Evolutionary conservation across 2,888 invertebrate species (phyloP).

Genomic region (Thereva nobilitata): DNA sequence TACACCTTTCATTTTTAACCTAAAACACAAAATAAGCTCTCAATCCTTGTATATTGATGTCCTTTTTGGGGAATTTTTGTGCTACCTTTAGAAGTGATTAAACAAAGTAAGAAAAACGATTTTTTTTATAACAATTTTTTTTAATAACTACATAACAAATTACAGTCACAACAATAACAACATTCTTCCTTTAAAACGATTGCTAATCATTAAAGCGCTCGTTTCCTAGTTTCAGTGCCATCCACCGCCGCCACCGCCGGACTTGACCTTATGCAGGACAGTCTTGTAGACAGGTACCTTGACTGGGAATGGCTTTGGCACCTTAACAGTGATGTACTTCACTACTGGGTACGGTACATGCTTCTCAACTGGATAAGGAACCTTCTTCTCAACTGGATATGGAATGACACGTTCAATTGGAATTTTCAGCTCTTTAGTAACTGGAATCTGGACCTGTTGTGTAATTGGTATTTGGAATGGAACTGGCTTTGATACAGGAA

Average conservation of each 20-base stretch:
- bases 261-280: constrained; percentile 62
- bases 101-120: constrained; percentile 6
- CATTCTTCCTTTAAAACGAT: constrained; percentile 34
- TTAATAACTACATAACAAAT: not conserved
- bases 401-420: constrained; percentile 69
- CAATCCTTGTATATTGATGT: too few relatives aligned
- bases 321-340: constrained; percentile 75
- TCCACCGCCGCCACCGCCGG: constrained; percentile 40
- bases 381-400: constrained; percentile 71
- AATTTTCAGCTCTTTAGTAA: constrained; percentile 67
- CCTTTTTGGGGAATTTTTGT: too few relatives aligned
- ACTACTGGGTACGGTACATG: constrained; percentile 72
- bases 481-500: constrained; percentile 76
- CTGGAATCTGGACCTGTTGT: constrained; percentile 72
- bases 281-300: constrained; percentile 72
- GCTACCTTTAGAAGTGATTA: too few relatives aligned
- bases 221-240: constrained; percentile 42
- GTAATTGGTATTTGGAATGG: constrained; percentile 77
- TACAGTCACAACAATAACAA: constrained; percentile 2
- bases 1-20: too few relatives aligned
- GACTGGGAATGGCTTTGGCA: constrained; percentile 79
- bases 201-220: constrained; percentile 34
- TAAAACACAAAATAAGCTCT: too few relatives aligned
- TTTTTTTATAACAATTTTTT: constrained; percentile 6
- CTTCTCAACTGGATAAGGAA: constrained; percentile 77